Conservation (phyloP, 2,888 invertebrate genomes). For the Pimpla rufipes region DNA sequence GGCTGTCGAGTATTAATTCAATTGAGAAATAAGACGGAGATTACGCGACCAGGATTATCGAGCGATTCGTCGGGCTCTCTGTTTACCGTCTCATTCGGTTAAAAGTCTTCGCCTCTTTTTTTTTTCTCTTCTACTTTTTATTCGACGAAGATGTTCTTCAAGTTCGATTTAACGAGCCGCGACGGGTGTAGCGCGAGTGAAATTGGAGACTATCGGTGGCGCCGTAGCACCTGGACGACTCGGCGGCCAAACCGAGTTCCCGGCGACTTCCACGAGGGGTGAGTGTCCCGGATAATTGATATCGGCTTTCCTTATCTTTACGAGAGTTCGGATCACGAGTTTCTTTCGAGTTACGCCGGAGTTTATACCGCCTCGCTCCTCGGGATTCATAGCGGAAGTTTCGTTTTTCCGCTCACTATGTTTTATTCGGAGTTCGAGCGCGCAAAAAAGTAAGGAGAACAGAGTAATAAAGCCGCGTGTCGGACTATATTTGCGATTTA, state of each 20-base stretch:
- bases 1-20: not conserved
- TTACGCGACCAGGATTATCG: not conserved
- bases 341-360: constrained; percentile 18
- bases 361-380: constrained; percentile 38
- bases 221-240: constrained; percentile 58
- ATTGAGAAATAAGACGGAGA: constrained; percentile 1
- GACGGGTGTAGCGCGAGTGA: constrained; percentile 60
- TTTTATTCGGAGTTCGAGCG: not conserved
- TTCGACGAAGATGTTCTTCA: constrained; percentile 46
- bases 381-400: constrained; percentile 39
- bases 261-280: constrained; percentile 48
- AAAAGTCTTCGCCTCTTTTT: not conserved
- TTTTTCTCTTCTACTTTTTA: not conserved
- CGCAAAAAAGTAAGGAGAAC: not conserved
- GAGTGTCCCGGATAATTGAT: constrained; percentile 64
- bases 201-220: constrained; percentile 63
- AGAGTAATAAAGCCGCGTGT: not conserved
- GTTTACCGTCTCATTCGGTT: not conserved
- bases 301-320: constrained; percentile 58
- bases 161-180: constrained; percentile 54
- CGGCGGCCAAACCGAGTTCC: constrained; percentile 35
- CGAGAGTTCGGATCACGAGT: constrained; percentile 41
- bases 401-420: not conserved
- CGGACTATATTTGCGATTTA: not conserved
- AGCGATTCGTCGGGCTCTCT: constrained; percentile 4